phyloP scores from a whole-genome alignment of 2,888 invertebrate species.

The Baccha elongata region DNA sequence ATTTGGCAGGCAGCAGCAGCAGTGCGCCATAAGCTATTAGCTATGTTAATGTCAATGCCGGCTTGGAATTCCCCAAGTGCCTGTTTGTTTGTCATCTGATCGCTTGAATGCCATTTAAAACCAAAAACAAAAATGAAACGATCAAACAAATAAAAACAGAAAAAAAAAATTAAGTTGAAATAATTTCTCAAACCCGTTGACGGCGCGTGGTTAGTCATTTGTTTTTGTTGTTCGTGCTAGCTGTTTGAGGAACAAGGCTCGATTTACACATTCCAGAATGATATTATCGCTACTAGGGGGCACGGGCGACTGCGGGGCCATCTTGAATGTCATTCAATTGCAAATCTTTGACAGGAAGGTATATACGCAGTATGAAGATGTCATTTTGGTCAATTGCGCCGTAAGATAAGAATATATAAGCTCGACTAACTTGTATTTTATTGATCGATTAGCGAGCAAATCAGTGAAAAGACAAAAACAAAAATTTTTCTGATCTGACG shows the following conservation, averaged over 20 bases:
- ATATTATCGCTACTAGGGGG: background rate
- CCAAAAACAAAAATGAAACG: conserved; percentile 20
- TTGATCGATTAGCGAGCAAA: conserved; percentile 44
- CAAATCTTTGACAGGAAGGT: conserved; percentile 10
- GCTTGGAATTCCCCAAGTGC: conserved; percentile 72
- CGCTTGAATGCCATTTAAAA: conserved; percentile 55
- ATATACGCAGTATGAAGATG: conserved; percentile 12
- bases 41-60: conserved; percentile 67
- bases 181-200: conserved; percentile 66
- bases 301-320: background rate
- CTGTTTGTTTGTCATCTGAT: conserved; percentile 67
- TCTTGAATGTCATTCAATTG: conserved; percentile 4
- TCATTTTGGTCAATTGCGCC: conserved; percentile 17
- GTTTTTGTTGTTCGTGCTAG: conserved; percentile 51
- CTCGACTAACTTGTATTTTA: conserved; percentile 18
- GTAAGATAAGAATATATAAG: background rate
- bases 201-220: conserved; percentile 72
- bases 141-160: conserved; percentile 1
- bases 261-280: conserved; percentile 33
- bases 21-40: conserved; percentile 49
- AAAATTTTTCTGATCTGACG: conserved; percentile 54
- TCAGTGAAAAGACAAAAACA: conserved; percentile 17
- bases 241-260: conserved; percentile 12
- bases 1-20: conserved; percentile 62
- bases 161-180: conserved; percentile 43